Evolutionary conservation across 2,888 invertebrate species (phyloP).

Genomic region (Galerucella calmariensis): DNA sequence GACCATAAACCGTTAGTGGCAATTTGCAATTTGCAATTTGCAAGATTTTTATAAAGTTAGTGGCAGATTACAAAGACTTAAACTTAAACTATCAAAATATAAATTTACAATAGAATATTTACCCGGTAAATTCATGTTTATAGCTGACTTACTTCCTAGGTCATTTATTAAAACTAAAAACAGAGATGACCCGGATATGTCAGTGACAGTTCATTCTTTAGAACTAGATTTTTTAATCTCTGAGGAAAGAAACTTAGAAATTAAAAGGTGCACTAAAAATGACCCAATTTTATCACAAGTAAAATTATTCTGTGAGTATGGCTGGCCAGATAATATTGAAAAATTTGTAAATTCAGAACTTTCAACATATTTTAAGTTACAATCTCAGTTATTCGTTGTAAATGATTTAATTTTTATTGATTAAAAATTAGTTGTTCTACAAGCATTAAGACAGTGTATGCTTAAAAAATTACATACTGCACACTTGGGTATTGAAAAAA

Average conservation of each 20-base stretch:
- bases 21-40: neutral
- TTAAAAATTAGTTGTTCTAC: too few species aligned
- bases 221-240: conserved; percentile 3
- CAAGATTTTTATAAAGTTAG: neutral
- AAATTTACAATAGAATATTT: conserved; percentile 4
- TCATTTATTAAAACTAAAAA: conserved; percentile 1
- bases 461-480: too few species aligned
- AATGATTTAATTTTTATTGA: neutral
- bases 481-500: too few species aligned
- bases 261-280: neutral
- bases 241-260: conserved; percentile 1
- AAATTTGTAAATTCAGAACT: neutral
- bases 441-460: too few species aligned
- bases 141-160: neutral
- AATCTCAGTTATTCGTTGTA: conserved; percentile 6
- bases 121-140: conserved; percentile 11
- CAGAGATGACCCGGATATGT: neutral
- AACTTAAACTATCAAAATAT: neutral
- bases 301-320: neutral
- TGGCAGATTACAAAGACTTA: conserved; percentile 5
- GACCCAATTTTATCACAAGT: conserved; percentile 8
- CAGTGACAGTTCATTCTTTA: neutral
- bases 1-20: too few species aligned
- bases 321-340: neutral
- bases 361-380: conserved; percentile 2